These are phyloP conservation scores for Koerneria pararmatus DNA, from an alignment of 2,888 invertebrate species.

Conservation along the genomic window DNA sequence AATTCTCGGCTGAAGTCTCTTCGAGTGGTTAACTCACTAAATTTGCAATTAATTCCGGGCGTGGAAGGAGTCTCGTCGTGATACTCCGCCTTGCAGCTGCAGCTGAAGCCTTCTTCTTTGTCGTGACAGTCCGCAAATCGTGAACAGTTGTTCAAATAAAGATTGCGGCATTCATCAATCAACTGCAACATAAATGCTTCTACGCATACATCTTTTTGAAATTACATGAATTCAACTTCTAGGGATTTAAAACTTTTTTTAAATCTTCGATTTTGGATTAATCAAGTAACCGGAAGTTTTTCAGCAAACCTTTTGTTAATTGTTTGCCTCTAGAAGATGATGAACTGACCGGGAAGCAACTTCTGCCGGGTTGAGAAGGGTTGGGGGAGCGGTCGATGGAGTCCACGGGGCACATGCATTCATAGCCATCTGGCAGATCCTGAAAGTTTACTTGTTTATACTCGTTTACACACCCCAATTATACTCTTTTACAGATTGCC, in stretches of 20 bases:
- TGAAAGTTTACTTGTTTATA: no score
- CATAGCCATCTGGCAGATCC: conserved; percentile 45
- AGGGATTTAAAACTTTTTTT: neutral
- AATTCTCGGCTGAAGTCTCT: no score
- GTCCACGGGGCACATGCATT: conserved; percentile 40
- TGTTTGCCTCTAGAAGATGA: neutral
- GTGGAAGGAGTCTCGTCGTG: conserved; percentile 40
- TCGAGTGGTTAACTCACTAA: conserved; percentile 36
- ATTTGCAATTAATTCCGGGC: conserved; percentile 51
- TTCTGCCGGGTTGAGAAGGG: conserved; percentile 43
- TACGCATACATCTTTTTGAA: neutral
- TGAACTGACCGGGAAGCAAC: conserved; percentile 34
- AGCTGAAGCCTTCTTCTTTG: conserved; percentile 49
- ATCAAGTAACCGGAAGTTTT: no score
- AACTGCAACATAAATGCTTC: conserved; percentile 16
- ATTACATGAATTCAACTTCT: neutral
- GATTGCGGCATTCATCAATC: conserved; percentile 52
- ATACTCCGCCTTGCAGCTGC: conserved; percentile 47
- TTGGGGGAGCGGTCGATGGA: conserved; percentile 49
- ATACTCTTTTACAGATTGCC: no score
- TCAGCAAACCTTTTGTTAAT: neutral
- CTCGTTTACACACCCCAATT: no score
- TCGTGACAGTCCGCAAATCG: conserved; percentile 54
- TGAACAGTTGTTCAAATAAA: conserved; percentile 51
- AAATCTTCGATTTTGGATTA: no score